phyloP scores from a whole-genome alignment of 2,797 vertebrate genomes.

The Pipistrellus kuhlii region DNA sequence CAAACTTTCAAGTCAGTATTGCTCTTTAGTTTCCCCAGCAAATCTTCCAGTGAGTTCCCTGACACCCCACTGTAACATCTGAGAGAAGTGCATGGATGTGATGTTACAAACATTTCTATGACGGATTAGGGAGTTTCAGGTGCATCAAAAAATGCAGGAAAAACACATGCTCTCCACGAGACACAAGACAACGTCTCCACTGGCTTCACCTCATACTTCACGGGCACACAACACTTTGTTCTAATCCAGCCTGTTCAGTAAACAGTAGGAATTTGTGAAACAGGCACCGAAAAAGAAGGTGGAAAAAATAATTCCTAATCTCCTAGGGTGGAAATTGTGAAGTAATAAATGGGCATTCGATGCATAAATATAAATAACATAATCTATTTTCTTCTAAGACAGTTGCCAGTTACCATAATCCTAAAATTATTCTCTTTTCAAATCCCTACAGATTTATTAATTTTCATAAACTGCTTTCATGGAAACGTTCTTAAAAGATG shows the following conservation, averaged over 20 bases:
- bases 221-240: conserved; percentile 39
- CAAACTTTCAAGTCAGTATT: conserved; percentile 68
- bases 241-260: conserved; percentile 31
- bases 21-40: conserved; percentile 68
- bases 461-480: conserved; percentile 86
- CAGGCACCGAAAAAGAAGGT: conserved; percentile 59
- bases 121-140: conserved; percentile 77
- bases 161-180: conserved; percentile 74
- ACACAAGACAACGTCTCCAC: conserved; percentile 68
- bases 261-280: conserved; percentile 68
- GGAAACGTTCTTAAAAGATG: conserved; percentile 82
- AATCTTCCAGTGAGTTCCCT: conserved; percentile 75
- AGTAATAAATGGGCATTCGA: conserved; percentile 81
- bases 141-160: conserved; percentile 78
- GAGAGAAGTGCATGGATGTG: conserved; percentile 61
- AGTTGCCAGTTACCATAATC: conserved; percentile 80
- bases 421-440: conserved; percentile 85
- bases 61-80: conserved; percentile 69
- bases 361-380: conserved; percentile 85
- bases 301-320: conserved; percentile 76
- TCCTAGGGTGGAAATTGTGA: conserved; percentile 78
- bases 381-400: conserved; percentile 84
- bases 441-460: conserved; percentile 86
- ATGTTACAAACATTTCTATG: conserved; percentile 67
- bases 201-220: conserved; percentile 56